phyloP scores from a whole-genome alignment of 2,888 invertebrate species.

The Operophtera brumata region DNA sequence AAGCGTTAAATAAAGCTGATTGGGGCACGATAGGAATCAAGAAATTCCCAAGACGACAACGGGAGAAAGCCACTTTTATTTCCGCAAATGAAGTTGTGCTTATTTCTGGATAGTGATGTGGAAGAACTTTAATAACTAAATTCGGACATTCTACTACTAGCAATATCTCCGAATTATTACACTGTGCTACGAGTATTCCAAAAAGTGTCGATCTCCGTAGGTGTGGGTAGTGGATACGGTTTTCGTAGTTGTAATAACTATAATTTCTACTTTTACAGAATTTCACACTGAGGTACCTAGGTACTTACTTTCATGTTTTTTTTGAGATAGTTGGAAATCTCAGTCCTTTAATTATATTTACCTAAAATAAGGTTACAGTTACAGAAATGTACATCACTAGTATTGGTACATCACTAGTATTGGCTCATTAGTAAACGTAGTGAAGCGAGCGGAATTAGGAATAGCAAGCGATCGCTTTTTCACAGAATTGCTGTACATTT shows the following conservation, averaged over 20 bases:
- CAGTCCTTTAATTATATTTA: too few species aligned
- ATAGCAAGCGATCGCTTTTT: constrained; percentile 6
- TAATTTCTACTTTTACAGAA: background rate
- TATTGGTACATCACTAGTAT: background rate
- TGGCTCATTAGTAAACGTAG: constrained; percentile 34
- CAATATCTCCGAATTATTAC: too few species aligned
- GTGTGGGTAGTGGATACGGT: too few species aligned
- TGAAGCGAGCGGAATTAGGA: constrained; percentile 17
- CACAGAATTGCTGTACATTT: constrained; percentile 15
- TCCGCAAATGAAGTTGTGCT: constrained; percentile 38
- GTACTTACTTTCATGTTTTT: background rate
- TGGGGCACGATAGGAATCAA: constrained; percentile 39
- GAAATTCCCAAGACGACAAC: constrained; percentile 34
- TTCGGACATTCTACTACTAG: background rate
- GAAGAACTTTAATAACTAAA: background rate
- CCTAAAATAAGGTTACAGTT: background rate
- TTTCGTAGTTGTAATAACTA: too few species aligned
- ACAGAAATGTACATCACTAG: background rate
- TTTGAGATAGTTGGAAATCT: too few species aligned
- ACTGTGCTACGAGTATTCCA: too few species aligned
- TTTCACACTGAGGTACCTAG: background rate
- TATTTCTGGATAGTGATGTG: constrained; percentile 17
- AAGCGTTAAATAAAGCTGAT: constrained; percentile 34
- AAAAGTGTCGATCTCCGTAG: too few species aligned
- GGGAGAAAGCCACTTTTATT: constrained; percentile 34